Evolutionary conservation across 2,113 vertebrate genomes (phyloP).

Genomic region (Sander lucioperca): DNA sequence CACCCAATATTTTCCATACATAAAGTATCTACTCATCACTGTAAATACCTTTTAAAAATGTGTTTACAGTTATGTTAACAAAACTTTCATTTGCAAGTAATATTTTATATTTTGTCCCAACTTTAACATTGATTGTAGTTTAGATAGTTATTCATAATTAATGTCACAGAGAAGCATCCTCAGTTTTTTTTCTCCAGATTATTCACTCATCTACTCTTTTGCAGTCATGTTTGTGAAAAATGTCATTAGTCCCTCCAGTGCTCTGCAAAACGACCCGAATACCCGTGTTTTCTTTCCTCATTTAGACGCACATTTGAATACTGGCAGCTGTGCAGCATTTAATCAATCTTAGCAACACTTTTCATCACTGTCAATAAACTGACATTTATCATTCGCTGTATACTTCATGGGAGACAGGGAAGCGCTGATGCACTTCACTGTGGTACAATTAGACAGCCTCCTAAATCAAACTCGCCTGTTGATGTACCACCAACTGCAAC

Average conservation of each 20-base stretch:
- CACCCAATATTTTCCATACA: too few species aligned
- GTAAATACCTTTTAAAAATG: background rate
- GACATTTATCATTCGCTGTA: constrained; percentile 44
- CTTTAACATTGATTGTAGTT: background rate
- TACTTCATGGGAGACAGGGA: constrained; percentile 14
- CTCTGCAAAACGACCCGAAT: background rate
- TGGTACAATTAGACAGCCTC: constrained; percentile 43
- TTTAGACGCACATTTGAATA: background rate
- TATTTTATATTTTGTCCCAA: too few species aligned
- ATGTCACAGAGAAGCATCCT: background rate
- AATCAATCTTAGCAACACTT: constrained; percentile 39
- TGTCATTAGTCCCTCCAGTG: constrained; percentile 2
- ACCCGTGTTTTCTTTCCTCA: background rate
- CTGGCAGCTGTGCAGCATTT: constrained; percentile 19
- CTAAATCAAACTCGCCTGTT: constrained; percentile 14
- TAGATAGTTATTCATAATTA: background rate
- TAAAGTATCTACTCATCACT: background rate
- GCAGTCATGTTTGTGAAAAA: constrained; percentile 11
- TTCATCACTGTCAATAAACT: constrained; percentile 48
- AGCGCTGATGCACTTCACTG: constrained; percentile 32
- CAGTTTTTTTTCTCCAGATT: background rate
- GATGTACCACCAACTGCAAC: constrained; percentile 44
- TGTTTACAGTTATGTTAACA: background rate
- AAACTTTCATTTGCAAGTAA: background rate
- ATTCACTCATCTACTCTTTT: background rate